These are phyloP conservation scores for Dione vanillae DNA, from an alignment of 2,888 invertebrate species.

Conservation along the genomic window DNA sequence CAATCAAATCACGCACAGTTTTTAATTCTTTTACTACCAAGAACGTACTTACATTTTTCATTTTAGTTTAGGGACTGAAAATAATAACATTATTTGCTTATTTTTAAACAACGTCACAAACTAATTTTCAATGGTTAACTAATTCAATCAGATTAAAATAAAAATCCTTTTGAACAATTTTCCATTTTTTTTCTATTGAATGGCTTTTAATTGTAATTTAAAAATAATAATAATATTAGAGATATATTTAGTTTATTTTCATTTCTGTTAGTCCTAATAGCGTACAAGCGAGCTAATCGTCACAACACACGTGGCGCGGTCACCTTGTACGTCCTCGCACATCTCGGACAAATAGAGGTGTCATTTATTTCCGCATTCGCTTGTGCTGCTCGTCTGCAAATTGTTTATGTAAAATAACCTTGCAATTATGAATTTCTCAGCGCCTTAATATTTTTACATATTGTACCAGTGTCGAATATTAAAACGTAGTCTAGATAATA, in stretches of 20 bases:
- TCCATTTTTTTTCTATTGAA: not conserved
- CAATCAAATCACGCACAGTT: constrained; percentile 11
- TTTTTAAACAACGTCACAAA: not conserved
- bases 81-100: not conserved
- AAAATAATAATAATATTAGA: not conserved
- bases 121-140: no score
- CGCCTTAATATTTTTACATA: no score
- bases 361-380: constrained; percentile 70
- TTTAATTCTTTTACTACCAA: no score
- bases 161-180: no score
- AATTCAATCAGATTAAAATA: no score
- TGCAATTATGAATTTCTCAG: constrained; percentile 41
- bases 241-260: no score
- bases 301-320: constrained; percentile 59
- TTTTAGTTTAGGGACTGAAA: not conserved
- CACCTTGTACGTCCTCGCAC: constrained; percentile 78
- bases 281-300: constrained; percentile 26
- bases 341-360: constrained; percentile 79
- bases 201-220: not conserved
- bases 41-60: not conserved
- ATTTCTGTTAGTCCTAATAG: not conserved
- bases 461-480: no score
- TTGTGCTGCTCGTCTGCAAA: constrained; percentile 50
- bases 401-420: constrained; percentile 52
- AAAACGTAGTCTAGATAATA: no score